phyloP scores from a whole-genome alignment of 1,140 invertebrate genomes.

The Popillia japonica region DNA sequence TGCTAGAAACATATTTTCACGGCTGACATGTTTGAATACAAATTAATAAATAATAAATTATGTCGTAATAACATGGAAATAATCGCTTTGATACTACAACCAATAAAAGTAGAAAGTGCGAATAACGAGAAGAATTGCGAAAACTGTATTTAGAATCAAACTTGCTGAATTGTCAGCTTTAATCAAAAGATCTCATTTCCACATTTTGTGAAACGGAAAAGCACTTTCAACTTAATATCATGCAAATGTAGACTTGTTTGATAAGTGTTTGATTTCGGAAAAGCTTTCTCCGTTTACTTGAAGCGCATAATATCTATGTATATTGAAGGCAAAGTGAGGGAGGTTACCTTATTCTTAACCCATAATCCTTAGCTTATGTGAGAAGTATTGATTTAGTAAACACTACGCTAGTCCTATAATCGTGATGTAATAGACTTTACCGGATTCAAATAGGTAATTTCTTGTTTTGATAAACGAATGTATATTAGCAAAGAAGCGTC shows the following conservation, averaged over 20 bases:
- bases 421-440: too few species aligned
- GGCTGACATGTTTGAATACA: too few species aligned
- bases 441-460: too few species aligned
- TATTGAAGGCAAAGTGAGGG: neutral
- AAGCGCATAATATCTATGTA: neutral
- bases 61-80: too few species aligned
- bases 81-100: too few species aligned
- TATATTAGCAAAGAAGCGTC: too few species aligned
- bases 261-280: constrained; percentile 21
- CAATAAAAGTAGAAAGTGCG: too few species aligned
- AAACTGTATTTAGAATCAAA: neutral
- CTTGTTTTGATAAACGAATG: too few species aligned
- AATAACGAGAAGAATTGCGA: too few species aligned
- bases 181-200: constrained; percentile 7
- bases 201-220: neutral
- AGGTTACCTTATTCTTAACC: neutral
- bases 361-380: neutral
- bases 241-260: constrained; percentile 6
- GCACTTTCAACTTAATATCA: constrained; percentile 2
- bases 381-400: neutral
- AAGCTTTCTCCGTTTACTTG: neutral
- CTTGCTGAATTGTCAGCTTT: neutral
- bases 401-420: neutral
- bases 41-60: too few species aligned
- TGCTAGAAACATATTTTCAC: too few species aligned